A percentile compares a stretch with the other conserved stretches of the same genome.
Conservation (phyloP, 92 coral and sea anemone species). For the Paramuricea clavata region DNA sequence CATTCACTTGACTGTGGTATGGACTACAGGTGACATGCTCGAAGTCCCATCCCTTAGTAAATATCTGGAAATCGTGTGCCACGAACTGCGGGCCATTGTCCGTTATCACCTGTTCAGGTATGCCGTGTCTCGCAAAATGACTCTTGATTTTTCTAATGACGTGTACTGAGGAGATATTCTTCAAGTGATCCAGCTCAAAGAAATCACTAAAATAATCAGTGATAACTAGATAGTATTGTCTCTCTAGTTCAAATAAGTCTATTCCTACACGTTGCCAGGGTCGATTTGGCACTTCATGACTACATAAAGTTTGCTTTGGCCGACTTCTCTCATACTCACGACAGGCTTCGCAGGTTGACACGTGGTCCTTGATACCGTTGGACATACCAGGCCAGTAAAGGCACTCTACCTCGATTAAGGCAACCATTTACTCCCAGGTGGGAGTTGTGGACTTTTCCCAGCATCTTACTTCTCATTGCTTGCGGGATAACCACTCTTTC, state of each 20-base stretch:
- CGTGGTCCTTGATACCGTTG: not conserved
- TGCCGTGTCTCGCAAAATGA: slow-evolving; percentile 4
- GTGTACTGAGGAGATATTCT: slow-evolving; percentile 11
- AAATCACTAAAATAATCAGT: slow-evolving; percentile 18
- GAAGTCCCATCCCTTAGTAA: not conserved
- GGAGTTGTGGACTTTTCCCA: slow-evolving; percentile 16
- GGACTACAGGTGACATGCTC: not conserved
- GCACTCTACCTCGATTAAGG: slow-evolving; percentile 11
- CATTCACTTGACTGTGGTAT: slow-evolving; percentile 13
- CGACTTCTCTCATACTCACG: not conserved
- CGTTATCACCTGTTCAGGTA: not conserved
- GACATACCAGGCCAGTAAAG: slow-evolving; percentile 31
- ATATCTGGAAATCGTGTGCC: not conserved
- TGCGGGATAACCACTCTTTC: slow-evolving; percentile 27
- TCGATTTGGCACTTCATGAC: slow-evolving; percentile 25
- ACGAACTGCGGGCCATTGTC: slow-evolving; percentile 9
- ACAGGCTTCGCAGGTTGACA: slow-evolving; percentile 30
- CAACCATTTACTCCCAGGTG: slow-evolving; percentile 20
- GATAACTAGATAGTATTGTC: slow-evolving; percentile 14
- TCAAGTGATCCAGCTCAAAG: slow-evolving; percentile 26
- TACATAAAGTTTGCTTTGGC: not conserved
- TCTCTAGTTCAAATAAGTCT: slow-evolving; percentile 14
- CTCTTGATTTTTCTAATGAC: not conserved
- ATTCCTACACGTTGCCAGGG: slow-evolving; percentile 17
- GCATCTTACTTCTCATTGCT: slow-evolving; percentile 17